A percentile compares a stretch with the other conserved stretches of the same genome.
Conservation (phyloP, 2,113 vertebrate species). For the Rhinoderma darwinii region DNA sequence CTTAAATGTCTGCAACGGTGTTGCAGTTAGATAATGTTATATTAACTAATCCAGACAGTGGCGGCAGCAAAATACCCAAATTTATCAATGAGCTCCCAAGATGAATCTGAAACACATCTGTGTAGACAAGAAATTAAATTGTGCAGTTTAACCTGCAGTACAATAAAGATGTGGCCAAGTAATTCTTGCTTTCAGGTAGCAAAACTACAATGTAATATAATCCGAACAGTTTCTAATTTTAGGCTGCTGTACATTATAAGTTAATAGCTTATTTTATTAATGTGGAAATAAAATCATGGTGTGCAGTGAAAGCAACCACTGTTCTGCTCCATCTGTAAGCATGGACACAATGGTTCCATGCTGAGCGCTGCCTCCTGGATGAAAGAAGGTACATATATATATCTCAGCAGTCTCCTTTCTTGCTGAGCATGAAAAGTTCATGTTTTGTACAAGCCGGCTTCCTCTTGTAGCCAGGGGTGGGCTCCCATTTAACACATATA, state of each 20-base stretch:
- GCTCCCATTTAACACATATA: constrained; percentile 2
- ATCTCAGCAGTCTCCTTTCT: constrained; percentile 14
- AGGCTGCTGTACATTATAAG: neutral
- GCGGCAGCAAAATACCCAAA: neutral
- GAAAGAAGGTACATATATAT: constrained; percentile 19
- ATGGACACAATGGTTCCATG: neutral
- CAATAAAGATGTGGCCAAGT: neutral
- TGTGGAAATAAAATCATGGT: neutral
- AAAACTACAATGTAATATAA: neutral
- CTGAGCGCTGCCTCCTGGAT: constrained; percentile 16
- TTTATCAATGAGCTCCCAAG: neutral
- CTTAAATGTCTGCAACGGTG: neutral
- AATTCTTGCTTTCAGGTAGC: neutral
- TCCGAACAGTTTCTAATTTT: neutral
- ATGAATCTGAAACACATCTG: neutral
- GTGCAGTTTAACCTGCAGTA: neutral
- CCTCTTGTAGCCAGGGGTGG: neutral
- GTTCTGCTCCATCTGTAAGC: neutral
- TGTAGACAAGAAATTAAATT: neutral
- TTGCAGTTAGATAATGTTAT: neutral
- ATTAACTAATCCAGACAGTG: neutral
- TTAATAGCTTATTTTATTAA: neutral
- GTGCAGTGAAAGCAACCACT: neutral
- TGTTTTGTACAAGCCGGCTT: neutral
- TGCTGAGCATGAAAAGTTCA: neutral